Percentiles rank a stretch among this genome's conserved stretches.
These are phyloP conservation scores for Rhinogobius similis DNA, from an alignment of 2,113 vertebrate species.

Conservation along the genomic window DNA sequence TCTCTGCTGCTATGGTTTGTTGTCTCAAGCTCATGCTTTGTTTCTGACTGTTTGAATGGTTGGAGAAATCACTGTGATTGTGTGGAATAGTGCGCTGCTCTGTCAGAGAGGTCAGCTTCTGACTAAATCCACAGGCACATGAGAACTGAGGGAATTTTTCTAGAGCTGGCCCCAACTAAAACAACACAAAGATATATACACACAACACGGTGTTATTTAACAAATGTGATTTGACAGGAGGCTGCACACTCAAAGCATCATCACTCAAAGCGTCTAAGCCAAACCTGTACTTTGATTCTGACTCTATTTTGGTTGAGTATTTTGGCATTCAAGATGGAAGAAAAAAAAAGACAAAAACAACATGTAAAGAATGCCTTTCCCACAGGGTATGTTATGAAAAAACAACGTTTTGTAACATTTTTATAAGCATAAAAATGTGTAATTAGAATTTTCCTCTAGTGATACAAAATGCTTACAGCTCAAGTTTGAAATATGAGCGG, in stretches of 20 bases:
- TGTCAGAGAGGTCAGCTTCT: slow-evolving; percentile 58
- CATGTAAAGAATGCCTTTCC: not conserved
- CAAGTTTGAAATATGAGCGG: slow-evolving; percentile 16
- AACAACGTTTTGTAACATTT: not conserved
- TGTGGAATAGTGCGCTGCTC: slow-evolving; percentile 45
- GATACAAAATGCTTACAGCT: not conserved
- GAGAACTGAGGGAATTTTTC: slow-evolving; percentile 40
- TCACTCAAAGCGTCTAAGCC: not conserved
- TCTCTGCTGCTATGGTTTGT: slow-evolving; percentile 51
- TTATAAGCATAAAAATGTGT: not conserved
- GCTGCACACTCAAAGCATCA: not conserved
- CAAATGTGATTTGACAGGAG: not conserved
- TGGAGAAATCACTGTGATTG: slow-evolving; percentile 42
- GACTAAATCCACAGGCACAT: slow-evolving; percentile 27
- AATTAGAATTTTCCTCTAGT: not conserved
- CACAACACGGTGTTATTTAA: slow-evolving; percentile 13
- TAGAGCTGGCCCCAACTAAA: slow-evolving; percentile 45
- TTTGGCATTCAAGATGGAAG: not conserved
- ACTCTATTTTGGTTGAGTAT: not conserved
- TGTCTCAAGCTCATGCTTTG: slow-evolving; percentile 60
- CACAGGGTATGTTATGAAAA: not conserved
- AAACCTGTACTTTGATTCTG: not conserved
- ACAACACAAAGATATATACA: slow-evolving; percentile 46
- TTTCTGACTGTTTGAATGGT: slow-evolving; percentile 52
- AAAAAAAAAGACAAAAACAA: not conserved